Base-by-base conservation (phyloP, 2,888 invertebrate genomes). In the Eucriotettix oculatus region DNA sequence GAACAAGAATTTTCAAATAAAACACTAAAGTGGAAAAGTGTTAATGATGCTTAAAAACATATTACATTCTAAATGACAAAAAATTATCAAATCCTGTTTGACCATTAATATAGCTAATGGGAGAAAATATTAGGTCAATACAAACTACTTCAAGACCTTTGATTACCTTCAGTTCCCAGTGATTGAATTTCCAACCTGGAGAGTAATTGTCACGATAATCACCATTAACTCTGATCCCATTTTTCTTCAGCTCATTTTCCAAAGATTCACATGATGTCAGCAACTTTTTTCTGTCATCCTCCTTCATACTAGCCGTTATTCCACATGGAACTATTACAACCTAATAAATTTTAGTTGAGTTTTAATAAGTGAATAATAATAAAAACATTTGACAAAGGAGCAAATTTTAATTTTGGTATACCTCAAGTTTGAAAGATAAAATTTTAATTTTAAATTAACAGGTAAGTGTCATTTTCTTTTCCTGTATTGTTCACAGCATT, bases 131-230 rank as follows among this genome's bases (percentile, higher is more conserved):
- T 16, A 52, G 1, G 10, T 52, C n/a, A n/a, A 52, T 16, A n/a
- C n/a, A 10, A 16, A 16, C 1, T 14, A 52, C 52, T 52, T 52
- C 52, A 52, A 52, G 52, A 29, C 29, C 29, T 29, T 29, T 29
- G 29, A 29, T 29, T 29, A 85, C 87, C 81, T 95, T 96, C 44
- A 96, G 75, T 72, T 96, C 95, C 95, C 95, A 96, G 70, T 96
- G 91, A 71, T 95, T 96, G 72, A 93, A 97, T 76, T 99, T 99
- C 99, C 99, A 99, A 0, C 98, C 99, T 0, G 98, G 97, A 14
- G 97, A 95, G 72, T 97, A 95, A 74, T 98, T 96, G 69, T 91
- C 92, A 59, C 97, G 79, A 65, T 86, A 85, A 74, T 99, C 99
- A 10, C 87, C 87, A 65, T 90, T 86, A 0, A 87, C 86, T 63